These are phyloP conservation scores for Pollenia angustigena DNA, from an alignment of 2,888 invertebrate genomes.

Conservation along the genomic window DNA sequence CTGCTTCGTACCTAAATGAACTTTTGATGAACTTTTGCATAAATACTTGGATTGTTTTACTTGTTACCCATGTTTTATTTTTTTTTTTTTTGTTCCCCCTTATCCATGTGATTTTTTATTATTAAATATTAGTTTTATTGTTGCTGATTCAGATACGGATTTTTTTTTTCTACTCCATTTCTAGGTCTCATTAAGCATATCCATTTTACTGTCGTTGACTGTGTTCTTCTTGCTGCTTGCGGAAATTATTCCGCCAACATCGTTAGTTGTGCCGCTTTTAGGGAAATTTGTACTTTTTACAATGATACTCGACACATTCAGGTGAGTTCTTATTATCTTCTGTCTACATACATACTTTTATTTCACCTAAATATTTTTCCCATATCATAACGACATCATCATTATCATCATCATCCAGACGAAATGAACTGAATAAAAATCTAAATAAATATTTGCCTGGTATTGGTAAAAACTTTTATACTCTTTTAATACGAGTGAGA, in stretches of 20 bases:
- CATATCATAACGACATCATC: too few relatives aligned
- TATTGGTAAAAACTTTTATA: background rate
- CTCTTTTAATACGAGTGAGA: background rate
- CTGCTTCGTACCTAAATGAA: background rate
- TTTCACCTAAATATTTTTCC: background rate
- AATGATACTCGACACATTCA: slow-evolving; percentile 97
- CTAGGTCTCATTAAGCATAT: slow-evolving; percentile 96
- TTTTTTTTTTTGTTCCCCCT: background rate
- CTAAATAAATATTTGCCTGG: slow-evolving; percentile 34
- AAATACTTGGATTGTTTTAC: background rate
- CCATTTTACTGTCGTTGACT: slow-evolving; percentile 96
- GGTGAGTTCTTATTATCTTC: slow-evolving; percentile 86
- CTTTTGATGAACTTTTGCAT: background rate
- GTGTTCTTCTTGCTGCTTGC: slow-evolving; percentile 97
- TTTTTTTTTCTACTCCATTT: slow-evolving; percentile 79
- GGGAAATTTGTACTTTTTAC: slow-evolving; percentile 98
- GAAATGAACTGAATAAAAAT: background rate
- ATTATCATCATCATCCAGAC: slow-evolving; percentile 36
- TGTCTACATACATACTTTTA: background rate
- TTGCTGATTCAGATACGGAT: background rate
- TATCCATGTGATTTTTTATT: slow-evolving; percentile 14
- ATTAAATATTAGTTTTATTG: background rate
- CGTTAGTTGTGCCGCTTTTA: slow-evolving; percentile 95
- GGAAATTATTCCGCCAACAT: slow-evolving; percentile 95
- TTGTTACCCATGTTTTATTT: background rate